Evolutionary conservation across 2,797 vertebrate genomes (phyloP), one percentile per base, ranked within the genome.

Genomic region (Propithecus deckenii): DNA sequence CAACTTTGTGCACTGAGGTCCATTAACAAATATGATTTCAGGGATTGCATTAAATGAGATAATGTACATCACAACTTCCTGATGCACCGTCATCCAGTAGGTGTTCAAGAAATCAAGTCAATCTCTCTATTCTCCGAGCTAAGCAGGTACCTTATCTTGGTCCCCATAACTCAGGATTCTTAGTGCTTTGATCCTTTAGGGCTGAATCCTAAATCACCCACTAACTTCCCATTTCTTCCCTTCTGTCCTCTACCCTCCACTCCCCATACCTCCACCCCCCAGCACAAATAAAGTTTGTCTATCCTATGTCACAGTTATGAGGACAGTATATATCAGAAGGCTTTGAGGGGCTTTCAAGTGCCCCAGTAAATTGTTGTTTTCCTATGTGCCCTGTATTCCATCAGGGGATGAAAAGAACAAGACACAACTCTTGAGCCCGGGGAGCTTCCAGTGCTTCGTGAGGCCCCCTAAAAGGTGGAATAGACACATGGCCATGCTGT

Each of bases 241-340:
- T 46, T 9, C 59, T 28, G 59, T 67, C 59, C 7, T 63, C 10
- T 78, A 12, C 38, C 71, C 32, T 52, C 23, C 52, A 57, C 41
- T 15, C 22, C 15, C 20, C 3, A 22, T 57, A 57, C 55, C 48
- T 18, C 23, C 3, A 65, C 4, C 43, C 14, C 30, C 2, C 46
- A 94, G 88, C 63, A 43, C 76, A 94, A 95, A 90, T 57, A 35
- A 65, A 65, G 76, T 48, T 59, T 75, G 55, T 69, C 48, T 55
- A 30, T 28, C 59, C 28, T 38, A 7, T n/a, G 46, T 38, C 22
- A 61, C 48, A 30, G 61, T n/a, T 32, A 35, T 0, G 74, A n/a
- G 30, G 76, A 20, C 41, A 80, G 30, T 46, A 41, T 46, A 20
- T 5, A 35, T 13, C n/a, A 57, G 72, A 86, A 87, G 41, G 20